A percentile compares a stretch with the other conserved stretches of the same genome.
These are phyloP conservation scores for Eunapius fragilis DNA, from an alignment of 37 sponge, comb jelly and placozoan genomes.

Conservation along the genomic window DNA sequence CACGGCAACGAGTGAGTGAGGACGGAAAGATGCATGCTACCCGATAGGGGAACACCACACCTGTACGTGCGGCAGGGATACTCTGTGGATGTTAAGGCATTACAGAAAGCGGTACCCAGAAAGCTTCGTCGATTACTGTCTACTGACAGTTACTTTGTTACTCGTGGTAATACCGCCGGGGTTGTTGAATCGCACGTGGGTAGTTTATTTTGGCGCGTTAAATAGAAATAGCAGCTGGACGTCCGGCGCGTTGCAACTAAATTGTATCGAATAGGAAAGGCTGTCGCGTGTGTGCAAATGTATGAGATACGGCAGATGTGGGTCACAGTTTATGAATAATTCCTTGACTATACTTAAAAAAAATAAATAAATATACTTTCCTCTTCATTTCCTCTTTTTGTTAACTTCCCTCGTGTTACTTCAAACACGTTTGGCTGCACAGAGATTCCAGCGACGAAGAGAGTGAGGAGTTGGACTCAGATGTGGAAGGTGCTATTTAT, in stretches of 20 bases:
- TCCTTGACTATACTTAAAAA: no score
- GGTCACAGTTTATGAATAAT: no score
- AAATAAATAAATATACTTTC: no score
- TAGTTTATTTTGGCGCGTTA: not conserved
- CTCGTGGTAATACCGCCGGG: not conserved
- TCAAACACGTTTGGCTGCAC: not conserved
- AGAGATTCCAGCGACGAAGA: not conserved
- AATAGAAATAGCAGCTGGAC: not conserved
- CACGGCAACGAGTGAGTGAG: not conserved
- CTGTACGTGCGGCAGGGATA: not conserved
- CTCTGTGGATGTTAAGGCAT: no score
- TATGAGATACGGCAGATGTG: no score
- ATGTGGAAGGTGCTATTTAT: not conserved
- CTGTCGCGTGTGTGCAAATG: no score
- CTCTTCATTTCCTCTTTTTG: no score
- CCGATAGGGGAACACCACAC: no score
- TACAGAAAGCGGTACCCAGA: not conserved
- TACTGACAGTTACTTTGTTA: not conserved
- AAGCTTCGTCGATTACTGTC: not conserved
- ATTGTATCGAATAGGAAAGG: no score
- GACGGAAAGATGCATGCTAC: not conserved
- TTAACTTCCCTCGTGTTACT: no score
- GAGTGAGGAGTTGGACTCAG: not conserved
- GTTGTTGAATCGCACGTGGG: not conserved
- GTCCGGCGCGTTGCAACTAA: no score